Evolutionary conservation across 2,113 vertebrate species (phyloP).

Genomic region (Dryoscopus gambensis): DNA sequence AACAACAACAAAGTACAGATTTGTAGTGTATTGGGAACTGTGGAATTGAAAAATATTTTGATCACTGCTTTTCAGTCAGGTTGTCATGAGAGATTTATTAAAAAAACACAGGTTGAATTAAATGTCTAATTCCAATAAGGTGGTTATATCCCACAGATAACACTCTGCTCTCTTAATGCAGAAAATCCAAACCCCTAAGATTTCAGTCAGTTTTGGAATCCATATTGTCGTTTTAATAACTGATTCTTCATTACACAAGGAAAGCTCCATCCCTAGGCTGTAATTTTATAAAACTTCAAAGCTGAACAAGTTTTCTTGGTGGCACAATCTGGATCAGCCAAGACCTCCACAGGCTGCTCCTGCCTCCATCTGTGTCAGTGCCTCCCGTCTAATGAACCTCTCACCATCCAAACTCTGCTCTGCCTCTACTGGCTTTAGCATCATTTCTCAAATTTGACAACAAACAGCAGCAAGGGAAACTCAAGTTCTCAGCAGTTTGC

Average conservation of each 20-base stretch:
- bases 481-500: not conserved
- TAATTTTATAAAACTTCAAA: not conserved
- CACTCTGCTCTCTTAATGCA: not conserved
- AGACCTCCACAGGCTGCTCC: not conserved
- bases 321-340: not conserved
- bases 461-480: not conserved
- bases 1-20: not conserved
- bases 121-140: not conserved
- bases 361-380: not conserved
- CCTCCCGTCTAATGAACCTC: not conserved
- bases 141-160: not conserved
- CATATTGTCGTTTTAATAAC: not conserved
- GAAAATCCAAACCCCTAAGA: not conserved
- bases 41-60: not conserved
- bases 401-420: not conserved
- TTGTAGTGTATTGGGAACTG: not conserved
- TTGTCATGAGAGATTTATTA: not conserved
- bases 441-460: not conserved
- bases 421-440: not conserved
- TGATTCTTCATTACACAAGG: not conserved
- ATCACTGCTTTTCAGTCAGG: not conserved
- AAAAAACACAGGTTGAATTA: not conserved
- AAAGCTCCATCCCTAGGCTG: not conserved
- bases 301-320: not conserved
- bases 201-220: not conserved